These are phyloP conservation scores for Nebria brevicollis DNA, from an alignment of 2,888 invertebrate genomes.

Conservation along the genomic window DNA sequence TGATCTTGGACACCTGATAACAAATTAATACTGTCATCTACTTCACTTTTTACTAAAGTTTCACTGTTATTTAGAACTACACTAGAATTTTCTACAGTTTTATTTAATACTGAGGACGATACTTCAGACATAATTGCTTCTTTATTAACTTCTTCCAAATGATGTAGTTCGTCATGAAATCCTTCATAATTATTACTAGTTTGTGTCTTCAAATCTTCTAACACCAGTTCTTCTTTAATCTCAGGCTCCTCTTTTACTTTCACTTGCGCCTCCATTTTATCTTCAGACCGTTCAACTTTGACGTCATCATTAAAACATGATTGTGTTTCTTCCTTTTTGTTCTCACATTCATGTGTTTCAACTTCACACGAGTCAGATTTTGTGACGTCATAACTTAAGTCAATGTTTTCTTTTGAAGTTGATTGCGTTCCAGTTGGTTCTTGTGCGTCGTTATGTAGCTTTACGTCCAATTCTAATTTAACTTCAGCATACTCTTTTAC, in stretches of 20 bases:
- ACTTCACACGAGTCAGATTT: conserved; percentile 5
- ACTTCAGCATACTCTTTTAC: too few relatives aligned
- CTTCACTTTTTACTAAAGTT: conserved; percentile 12
- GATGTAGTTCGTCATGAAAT: conserved; percentile 6
- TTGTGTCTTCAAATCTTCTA: conserved; percentile 54
- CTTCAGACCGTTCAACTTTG: too few relatives aligned
- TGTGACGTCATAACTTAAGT: conserved; percentile 53
- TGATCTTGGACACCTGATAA: conserved; percentile 44
- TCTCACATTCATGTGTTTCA: neutral
- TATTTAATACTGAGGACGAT: conserved; percentile 10
- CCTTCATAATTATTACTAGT: conserved; percentile 3
- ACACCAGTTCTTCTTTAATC: conserved; percentile 52
- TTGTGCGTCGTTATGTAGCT: neutral
- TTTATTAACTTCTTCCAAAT: conserved; percentile 14
- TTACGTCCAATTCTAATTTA: too few relatives aligned
- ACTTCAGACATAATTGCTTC: conserved; percentile 5
- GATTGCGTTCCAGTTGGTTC: neutral
- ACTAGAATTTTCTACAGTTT: conserved; percentile 20
- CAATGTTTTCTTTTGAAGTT: conserved; percentile 44
- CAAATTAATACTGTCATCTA: conserved; percentile 40
- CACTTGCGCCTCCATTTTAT: neutral
- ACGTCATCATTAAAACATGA: too few relatives aligned
- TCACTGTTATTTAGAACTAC: conserved; percentile 12
- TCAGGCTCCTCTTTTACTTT: neutral
- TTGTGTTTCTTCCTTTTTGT: conserved; percentile 14